Conservation (phyloP, 1,140 invertebrate genomes). For the Pachyrhynchus sulphureomaculatus region DNA sequence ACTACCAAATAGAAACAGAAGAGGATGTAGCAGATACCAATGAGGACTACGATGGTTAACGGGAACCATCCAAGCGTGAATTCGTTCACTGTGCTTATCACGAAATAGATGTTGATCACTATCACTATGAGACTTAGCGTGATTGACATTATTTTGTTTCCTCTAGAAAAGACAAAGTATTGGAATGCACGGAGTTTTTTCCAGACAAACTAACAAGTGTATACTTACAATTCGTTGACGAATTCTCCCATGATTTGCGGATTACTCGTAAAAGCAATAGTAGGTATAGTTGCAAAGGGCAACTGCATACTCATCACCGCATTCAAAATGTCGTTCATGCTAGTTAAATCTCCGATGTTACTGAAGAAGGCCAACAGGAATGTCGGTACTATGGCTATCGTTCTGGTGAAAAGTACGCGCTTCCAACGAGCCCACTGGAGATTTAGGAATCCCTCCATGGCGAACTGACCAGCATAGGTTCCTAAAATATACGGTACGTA, state of each 20-base stretch:
- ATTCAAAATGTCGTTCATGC: conserved; percentile 89
- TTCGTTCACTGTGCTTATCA: conserved; percentile 62
- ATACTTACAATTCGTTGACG: conserved; percentile 69
- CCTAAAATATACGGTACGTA: too few relatives aligned
- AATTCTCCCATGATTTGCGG: conserved; percentile 83
- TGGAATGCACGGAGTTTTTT: not conserved
- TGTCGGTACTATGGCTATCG: conserved; percentile 87
- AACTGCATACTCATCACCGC: conserved; percentile 86
- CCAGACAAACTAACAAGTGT: not conserved
- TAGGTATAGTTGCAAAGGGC: conserved; percentile 85
- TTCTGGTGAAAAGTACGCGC: conserved; percentile 81
- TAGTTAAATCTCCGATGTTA: conserved; percentile 74
- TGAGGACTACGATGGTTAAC: conserved; percentile 59
- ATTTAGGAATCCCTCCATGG: conserved; percentile 88
- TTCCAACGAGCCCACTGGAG: conserved; percentile 89
- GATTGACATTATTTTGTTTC: conserved; percentile 67
- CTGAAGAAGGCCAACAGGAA: conserved; percentile 77
- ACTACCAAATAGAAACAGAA: conserved; percentile 72
- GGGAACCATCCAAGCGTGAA: conserved; percentile 55
- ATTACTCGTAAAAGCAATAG: conserved; percentile 86
- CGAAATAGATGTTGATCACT: conserved; percentile 81
- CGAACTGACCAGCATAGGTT: conserved; percentile 76
- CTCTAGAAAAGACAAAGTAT: conserved; percentile 53
- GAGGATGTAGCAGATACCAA: conserved; percentile 65
- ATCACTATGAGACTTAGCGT: conserved; percentile 73